Conservation (phyloP, 1,140 invertebrate genomes). For the Orchesella cincta region DNA sequence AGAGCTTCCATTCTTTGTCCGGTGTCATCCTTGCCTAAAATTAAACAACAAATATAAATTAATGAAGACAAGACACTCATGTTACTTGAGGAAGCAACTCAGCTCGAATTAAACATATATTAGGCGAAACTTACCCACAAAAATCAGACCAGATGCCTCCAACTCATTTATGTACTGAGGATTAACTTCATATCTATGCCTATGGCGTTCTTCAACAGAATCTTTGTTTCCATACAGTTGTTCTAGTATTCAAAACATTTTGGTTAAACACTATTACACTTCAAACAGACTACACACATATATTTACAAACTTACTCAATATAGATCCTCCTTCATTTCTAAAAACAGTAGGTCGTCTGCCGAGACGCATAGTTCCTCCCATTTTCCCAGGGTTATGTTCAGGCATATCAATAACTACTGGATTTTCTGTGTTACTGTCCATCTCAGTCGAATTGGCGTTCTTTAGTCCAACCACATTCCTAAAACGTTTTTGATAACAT, state of each 20-base stretch:
- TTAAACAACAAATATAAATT: not conserved
- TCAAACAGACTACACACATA: too few relatives aligned
- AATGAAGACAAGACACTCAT: slow-evolving; percentile 12
- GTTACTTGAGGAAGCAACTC: slow-evolving; percentile 54
- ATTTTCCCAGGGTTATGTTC: slow-evolving; percentile 91
- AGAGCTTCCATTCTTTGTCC: slow-evolving; percentile 68
- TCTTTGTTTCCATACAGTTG: slow-evolving; percentile 82
- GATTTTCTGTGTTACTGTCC: slow-evolving; percentile 69
- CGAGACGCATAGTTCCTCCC: slow-evolving; percentile 97
- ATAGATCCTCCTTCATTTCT: slow-evolving; percentile 62
- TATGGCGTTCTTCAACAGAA: slow-evolving; percentile 89
- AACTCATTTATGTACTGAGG: slow-evolving; percentile 77
- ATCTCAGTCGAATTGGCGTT: slow-evolving; percentile 89
- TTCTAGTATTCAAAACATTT: slow-evolving; percentile 58
- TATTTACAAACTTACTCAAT: slow-evolving; percentile 67
- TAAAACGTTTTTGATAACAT: too few relatives aligned
- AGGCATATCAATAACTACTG: slow-evolving; percentile 97
- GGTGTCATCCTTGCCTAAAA: slow-evolving; percentile 75
- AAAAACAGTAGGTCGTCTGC: slow-evolving; percentile 85
- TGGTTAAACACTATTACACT: too few relatives aligned
- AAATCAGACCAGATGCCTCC: slow-evolving; percentile 81
- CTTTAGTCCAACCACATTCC: slow-evolving; percentile 75
- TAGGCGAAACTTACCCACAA: too few relatives aligned
- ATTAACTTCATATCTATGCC: slow-evolving; percentile 96
- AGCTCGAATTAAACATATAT: too few relatives aligned